Evolutionary conservation across 2,113 vertebrate genomes (phyloP).

Genomic region (Gnathonemus longibarbis): DNA sequence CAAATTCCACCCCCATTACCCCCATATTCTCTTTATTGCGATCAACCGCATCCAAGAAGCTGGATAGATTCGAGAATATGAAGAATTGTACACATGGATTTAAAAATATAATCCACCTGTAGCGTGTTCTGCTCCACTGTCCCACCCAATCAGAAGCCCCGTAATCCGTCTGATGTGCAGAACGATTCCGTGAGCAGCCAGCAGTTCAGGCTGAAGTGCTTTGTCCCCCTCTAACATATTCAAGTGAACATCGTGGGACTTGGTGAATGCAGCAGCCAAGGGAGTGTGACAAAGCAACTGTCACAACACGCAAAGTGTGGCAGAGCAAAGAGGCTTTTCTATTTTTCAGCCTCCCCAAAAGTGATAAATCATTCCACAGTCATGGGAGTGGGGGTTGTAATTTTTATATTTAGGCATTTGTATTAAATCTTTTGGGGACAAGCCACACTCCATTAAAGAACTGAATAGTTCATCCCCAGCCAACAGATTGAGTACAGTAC

Average conservation of each 20-base stretch:
- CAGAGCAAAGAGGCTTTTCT: constrained; percentile 19
- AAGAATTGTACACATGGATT: background rate
- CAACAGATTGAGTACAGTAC: background rate
- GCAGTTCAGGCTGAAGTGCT: background rate
- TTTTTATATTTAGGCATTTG: constrained; percentile 20
- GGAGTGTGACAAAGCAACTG: constrained; percentile 17
- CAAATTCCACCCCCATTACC: background rate
- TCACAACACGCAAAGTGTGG: constrained; percentile 9
- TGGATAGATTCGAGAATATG: background rate
- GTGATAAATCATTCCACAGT: constrained; percentile 23
- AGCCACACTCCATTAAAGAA: constrained; percentile 15
- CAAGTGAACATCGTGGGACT: background rate
- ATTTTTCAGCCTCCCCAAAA: constrained; percentile 12
- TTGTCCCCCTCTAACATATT: background rate
- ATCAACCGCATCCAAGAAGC: background rate
- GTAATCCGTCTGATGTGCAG: background rate
- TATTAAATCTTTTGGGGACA: constrained; percentile 17
- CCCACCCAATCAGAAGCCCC: constrained; percentile 25
- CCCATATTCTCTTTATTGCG: background rate
- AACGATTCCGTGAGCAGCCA: constrained; percentile 10
- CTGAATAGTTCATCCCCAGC: background rate
- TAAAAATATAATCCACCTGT: background rate
- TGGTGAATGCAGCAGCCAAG: constrained; percentile 12
- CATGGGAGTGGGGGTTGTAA: constrained; percentile 7
- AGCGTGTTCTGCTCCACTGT: constrained; percentile 18